A percentile compares a stretch with the other conserved stretches of the same genome.
Conservation (phyloP, 2,888 invertebrate genomes). For the Temnothorax unifasciatus region DNA sequence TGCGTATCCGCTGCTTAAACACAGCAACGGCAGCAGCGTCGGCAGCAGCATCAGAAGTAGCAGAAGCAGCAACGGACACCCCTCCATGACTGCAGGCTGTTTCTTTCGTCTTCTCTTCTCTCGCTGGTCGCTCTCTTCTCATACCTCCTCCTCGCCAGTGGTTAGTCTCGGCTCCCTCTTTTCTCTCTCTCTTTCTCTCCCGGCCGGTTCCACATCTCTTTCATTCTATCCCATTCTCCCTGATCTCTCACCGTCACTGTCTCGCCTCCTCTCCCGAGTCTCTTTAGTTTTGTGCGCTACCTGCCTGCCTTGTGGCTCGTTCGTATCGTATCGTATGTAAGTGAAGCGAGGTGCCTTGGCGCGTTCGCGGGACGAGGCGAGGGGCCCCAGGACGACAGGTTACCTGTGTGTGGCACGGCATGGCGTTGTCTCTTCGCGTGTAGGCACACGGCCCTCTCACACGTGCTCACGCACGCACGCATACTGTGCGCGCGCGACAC, state of each 20-base stretch:
- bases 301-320: constrained; percentile 81
- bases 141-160: constrained; percentile 67
- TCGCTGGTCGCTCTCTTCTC: constrained; percentile 69
- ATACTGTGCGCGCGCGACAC: constrained; percentile 39
- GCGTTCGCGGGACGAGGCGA: constrained; percentile 72
- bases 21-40: constrained; percentile 71
- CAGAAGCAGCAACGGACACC: constrained; percentile 75
- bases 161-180: constrained; percentile 70
- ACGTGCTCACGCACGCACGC: constrained; percentile 55
- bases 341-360: constrained; percentile 77
- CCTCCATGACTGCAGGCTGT: constrained; percentile 69
- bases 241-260: constrained; percentile 63
- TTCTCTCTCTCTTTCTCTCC: constrained; percentile 56
- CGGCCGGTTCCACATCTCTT: constrained; percentile 42
- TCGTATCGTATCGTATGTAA: constrained; percentile 80
- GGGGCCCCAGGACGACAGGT: constrained; percentile 55
- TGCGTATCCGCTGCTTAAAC: constrained; percentile 71
- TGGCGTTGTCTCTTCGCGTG: constrained; percentile 78
- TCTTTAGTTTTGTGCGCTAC: constrained; percentile 83
- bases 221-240: constrained; percentile 55
- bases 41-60: constrained; percentile 59
- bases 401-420: constrained; percentile 65
- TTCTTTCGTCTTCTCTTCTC: constrained; percentile 72
- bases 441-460: constrained; percentile 63
- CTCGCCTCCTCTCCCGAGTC: constrained; percentile 77